Conservation (phyloP, 2,888 invertebrate species). For the Hanleya hanleyi region DNA sequence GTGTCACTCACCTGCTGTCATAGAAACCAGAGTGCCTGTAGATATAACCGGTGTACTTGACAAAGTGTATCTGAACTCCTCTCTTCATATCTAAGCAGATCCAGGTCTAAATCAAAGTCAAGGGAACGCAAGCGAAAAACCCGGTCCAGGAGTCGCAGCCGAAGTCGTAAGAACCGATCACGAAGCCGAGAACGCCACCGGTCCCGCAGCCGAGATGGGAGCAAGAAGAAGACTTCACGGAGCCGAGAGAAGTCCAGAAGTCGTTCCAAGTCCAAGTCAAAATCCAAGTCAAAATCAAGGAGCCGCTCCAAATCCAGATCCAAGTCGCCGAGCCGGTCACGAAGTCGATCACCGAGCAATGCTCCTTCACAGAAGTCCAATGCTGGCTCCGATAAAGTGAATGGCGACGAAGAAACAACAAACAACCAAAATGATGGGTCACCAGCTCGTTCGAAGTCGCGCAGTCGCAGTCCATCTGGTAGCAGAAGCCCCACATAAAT, state of each 20-base stretch:
- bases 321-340: constrained; percentile 18
- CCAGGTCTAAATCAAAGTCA: constrained; percentile 16
- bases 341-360: constrained; percentile 8
- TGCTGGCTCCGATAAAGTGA: not conserved
- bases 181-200: constrained; percentile 21
- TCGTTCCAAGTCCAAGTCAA: constrained; percentile 4
- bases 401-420: constrained; percentile 16
- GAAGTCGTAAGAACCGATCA: constrained; percentile 3
- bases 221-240: constrained; percentile 9
- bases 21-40: too few relatives aligned
- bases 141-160: constrained; percentile 19
- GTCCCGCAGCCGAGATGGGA: constrained; percentile 19
- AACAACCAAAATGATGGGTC: not conserved
- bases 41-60: too few relatives aligned
- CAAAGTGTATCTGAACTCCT: not conserved
- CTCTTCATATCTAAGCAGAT: constrained; percentile 1
- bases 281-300: constrained; percentile 11
- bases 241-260: not conserved
- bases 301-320: constrained; percentile 10
- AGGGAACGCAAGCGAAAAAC: constrained; percentile 13
- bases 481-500: constrained; percentile 1
- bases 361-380: not conserved
- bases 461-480: constrained; percentile 1
- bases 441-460: not conserved
- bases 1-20: too few relatives aligned